Evolutionary conservation across 2,113 vertebrate species (phyloP).

Genomic region (Halichoerus grypus): DNA sequence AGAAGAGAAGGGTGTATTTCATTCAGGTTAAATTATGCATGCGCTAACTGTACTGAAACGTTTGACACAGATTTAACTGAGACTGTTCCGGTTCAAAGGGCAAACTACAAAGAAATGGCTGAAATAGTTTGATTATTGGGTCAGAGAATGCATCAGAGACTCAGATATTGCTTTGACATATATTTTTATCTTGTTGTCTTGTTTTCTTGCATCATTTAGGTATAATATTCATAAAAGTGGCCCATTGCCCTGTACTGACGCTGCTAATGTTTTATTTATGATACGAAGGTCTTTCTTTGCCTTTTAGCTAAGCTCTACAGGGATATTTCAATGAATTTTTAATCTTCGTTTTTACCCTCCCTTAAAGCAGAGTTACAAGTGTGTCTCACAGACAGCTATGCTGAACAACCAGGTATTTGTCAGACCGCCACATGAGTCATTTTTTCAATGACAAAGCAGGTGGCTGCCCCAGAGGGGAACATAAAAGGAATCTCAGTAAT

Average conservation of each 20-base stretch:
- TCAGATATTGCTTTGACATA: slow-evolving; percentile 58
- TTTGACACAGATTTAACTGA: neutral
- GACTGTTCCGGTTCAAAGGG: slow-evolving; percentile 38
- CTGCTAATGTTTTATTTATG: slow-evolving; percentile 75
- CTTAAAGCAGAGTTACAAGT: slow-evolving; percentile 70
- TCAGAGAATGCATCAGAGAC: slow-evolving; percentile 45
- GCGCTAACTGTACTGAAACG: neutral
- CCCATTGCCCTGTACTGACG: neutral
- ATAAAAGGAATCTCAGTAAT: slow-evolving; percentile 81
- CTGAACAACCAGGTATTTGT: slow-evolving; percentile 65
- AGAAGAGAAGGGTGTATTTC: neutral
- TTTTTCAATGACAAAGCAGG: slow-evolving; percentile 82
- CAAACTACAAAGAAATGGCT: slow-evolving; percentile 54
- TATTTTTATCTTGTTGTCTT: slow-evolving; percentile 63
- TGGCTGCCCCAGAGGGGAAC: slow-evolving; percentile 75
- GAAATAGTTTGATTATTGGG: slow-evolving; percentile 42
- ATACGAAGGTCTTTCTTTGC: slow-evolving; percentile 53
- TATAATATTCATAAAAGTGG: slow-evolving; percentile 69
- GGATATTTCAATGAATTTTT: slow-evolving; percentile 76
- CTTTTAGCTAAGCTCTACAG: slow-evolving; percentile 61
- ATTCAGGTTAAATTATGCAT: neutral
- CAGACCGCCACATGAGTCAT: slow-evolving; percentile 67
- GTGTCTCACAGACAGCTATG: slow-evolving; percentile 59
- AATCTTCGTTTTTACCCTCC: slow-evolving; percentile 60
- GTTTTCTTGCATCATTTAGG: slow-evolving; percentile 62